A percentile compares a stretch with the other conserved stretches of the same genome.
Evolutionary conservation across 1,140 invertebrate genomes (phyloP).

Genomic region (Oryzaephilus surinamensis): DNA sequence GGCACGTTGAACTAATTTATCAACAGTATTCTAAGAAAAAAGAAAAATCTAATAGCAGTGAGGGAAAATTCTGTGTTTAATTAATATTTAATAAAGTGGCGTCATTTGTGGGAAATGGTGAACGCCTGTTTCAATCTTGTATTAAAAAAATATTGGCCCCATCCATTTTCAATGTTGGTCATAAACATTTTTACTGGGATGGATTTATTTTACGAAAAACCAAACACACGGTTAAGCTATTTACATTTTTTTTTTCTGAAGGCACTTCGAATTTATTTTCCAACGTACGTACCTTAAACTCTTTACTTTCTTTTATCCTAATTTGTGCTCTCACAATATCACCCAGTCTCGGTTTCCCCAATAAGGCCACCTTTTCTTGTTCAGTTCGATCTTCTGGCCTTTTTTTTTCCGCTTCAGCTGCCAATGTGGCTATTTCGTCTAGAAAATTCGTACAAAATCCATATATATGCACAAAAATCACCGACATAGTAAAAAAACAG

Average conservation of each 20-base stretch:
- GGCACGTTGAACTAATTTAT: slow-evolving; percentile 92
- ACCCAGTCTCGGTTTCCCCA: slow-evolving; percentile 83
- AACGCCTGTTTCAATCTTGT: neutral
- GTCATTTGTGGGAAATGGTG: neutral
- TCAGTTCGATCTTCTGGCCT: slow-evolving; percentile 50
- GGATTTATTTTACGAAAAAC: too few relatives aligned
- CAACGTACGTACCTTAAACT: slow-evolving; percentile 86
- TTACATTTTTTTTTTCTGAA: too few relatives aligned
- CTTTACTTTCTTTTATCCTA: slow-evolving; percentile 92
- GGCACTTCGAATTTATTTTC: too few relatives aligned
- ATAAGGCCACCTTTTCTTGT: slow-evolving; percentile 80
- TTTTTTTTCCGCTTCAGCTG: slow-evolving; percentile 50
- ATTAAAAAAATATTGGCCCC: too few relatives aligned
- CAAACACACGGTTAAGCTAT: too few relatives aligned
- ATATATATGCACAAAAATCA: slow-evolving; percentile 12
- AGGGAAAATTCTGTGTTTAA: slow-evolving; percentile 10
- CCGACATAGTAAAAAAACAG: too few relatives aligned
- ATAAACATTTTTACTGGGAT: too few relatives aligned
- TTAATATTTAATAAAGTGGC: slow-evolving; percentile 11
- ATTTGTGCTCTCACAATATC: slow-evolving; percentile 75
- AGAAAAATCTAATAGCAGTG: slow-evolving; percentile 4
- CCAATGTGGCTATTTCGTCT: slow-evolving; percentile 48
- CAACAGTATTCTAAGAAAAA: slow-evolving; percentile 77
- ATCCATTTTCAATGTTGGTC: too few relatives aligned
- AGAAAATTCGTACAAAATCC: slow-evolving; percentile 14